These are phyloP conservation scores for Gnathochromis pfefferi DNA, from an alignment of 2,113 vertebrate species.

Conservation along the genomic window DNA sequence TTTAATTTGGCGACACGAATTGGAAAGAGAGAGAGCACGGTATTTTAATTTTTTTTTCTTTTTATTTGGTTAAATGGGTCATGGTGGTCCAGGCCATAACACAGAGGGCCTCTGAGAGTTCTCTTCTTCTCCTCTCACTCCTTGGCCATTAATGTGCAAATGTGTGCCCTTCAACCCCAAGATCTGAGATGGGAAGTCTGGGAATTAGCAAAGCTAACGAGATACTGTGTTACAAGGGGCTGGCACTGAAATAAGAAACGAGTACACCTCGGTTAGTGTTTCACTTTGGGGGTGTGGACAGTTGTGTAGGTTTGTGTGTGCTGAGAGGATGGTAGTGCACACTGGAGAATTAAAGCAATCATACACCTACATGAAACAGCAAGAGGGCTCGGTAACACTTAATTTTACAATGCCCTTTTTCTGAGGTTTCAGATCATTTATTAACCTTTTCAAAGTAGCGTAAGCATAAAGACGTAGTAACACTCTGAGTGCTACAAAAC, in stretches of 20 bases:
- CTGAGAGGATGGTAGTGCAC: background rate
- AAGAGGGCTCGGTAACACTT: background rate
- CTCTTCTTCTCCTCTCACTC: constrained; percentile 64
- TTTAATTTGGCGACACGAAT: constrained; percentile 91
- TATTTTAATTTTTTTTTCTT: constrained; percentile 45
- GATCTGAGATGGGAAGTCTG: constrained; percentile 81
- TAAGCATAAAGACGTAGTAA: background rate
- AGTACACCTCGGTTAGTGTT: constrained; percentile 13
- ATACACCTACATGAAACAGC: constrained; percentile 11
- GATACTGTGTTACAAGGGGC: constrained; percentile 79
- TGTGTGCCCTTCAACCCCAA: constrained; percentile 89
- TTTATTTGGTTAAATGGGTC: constrained; percentile 86
- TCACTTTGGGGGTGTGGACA: constrained; percentile 18
- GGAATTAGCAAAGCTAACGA: constrained; percentile 86
- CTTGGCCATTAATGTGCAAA: constrained; percentile 98
- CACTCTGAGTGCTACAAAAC: background rate
- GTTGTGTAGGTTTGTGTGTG: background rate
- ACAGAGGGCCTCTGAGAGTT: constrained; percentile 79
- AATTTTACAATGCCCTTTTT: background rate
- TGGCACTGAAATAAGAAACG: constrained; percentile 77
- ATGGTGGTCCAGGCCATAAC: constrained; percentile 82
- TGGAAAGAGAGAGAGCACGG: constrained; percentile 62
- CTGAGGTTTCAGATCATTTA: background rate
- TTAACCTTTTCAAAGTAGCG: background rate
- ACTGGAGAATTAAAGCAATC: constrained; percentile 27